Evolutionary conservation across 2,888 invertebrate species (phyloP).

Genomic region (Nysson spinosus): DNA sequence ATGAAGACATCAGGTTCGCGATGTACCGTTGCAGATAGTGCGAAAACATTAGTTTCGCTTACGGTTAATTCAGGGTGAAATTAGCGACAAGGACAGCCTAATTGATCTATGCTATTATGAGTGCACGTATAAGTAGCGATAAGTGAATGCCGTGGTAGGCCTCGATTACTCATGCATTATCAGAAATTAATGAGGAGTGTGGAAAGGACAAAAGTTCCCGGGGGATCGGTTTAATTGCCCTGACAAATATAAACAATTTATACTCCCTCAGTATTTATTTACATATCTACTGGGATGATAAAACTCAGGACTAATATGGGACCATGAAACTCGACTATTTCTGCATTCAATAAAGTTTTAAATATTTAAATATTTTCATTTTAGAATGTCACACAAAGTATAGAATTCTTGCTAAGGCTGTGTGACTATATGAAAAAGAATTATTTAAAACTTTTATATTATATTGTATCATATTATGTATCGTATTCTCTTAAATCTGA

Average conservation of each 20-base stretch:
- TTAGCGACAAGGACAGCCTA: slow-evolving; percentile 44
- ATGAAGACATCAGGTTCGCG: too few species aligned
- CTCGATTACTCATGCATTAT: slow-evolving; percentile 30
- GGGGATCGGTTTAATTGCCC: slow-evolving; percentile 9
- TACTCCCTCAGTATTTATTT: background rate
- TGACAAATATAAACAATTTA: background rate
- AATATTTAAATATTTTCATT: too few species aligned
- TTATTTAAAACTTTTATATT: too few species aligned
- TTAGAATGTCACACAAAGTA: too few species aligned
- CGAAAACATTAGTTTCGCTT: slow-evolving; percentile 24
- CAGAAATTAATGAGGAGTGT: slow-evolving; percentile 25
- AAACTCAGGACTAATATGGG: too few species aligned
- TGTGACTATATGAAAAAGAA: too few species aligned
- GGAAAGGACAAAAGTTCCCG: slow-evolving; percentile 1
- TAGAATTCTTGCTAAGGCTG: too few species aligned
- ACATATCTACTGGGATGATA: too few species aligned
- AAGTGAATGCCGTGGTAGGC: slow-evolving; percentile 35
- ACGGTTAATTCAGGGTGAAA: slow-evolving; percentile 29
- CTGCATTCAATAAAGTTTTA: too few species aligned
- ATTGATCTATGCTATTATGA: slow-evolving; percentile 44
- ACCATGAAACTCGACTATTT: too few species aligned
- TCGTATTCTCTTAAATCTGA: too few species aligned
- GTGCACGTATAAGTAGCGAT: slow-evolving; percentile 18
- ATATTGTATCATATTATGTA: too few species aligned
- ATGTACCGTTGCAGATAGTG: slow-evolving; percentile 14